Percentiles rank a stretch among this genome's conserved stretches.
Evolutionary conservation across 2,797 vertebrate genomes (phyloP).

Genomic region (Phoeniculus purpureus): DNA sequence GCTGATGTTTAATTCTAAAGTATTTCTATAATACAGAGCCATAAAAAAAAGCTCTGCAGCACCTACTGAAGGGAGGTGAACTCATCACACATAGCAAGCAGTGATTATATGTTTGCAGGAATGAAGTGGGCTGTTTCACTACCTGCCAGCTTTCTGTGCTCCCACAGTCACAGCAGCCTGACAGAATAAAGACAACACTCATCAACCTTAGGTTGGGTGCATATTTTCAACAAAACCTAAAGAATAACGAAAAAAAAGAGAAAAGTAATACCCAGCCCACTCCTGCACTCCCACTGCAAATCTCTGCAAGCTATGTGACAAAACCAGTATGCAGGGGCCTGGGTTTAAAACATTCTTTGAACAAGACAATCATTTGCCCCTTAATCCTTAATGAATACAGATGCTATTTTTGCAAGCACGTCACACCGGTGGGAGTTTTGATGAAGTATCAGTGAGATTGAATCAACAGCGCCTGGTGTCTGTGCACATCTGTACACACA

Average conservation of each 20-base stretch:
- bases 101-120: constrained; percentile 12
- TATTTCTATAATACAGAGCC: constrained; percentile 5
- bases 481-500: neutral
- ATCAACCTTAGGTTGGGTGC: neutral
- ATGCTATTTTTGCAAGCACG: neutral
- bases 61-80: neutral
- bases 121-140: neutral
- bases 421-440: neutral
- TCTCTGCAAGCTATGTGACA: neutral
- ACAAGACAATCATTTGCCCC: neutral
- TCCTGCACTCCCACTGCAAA: neutral
- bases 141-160: neutral
- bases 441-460: neutral
- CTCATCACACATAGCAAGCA: rapidly evolving
- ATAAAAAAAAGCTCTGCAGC: neutral
- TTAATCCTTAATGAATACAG: neutral
- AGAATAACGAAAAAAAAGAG: neutral
- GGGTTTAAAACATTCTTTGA: neutral
- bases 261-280: neutral
- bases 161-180: neutral
- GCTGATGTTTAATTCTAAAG: neutral
- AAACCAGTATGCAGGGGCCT: neutral
- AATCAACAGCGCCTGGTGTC: neutral
- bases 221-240: neutral
- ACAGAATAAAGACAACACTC: neutral